phyloP scores from a whole-genome alignment of 2,888 invertebrate genomes.

The Polia nebulosa region DNA sequence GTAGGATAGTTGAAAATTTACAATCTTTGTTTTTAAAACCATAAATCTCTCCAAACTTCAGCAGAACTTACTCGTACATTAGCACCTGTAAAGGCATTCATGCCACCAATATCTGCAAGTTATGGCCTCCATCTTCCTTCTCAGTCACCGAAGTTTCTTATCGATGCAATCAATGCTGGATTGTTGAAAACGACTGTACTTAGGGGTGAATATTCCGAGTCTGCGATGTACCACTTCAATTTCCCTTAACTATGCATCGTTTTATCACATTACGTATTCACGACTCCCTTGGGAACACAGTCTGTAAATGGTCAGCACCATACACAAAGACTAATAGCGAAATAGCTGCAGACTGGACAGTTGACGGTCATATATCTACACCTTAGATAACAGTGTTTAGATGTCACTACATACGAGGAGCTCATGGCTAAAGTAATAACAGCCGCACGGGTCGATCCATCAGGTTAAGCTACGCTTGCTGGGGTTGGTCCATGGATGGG shows the following conservation, averaged over 20 bases:
- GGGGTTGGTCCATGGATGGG: too few species aligned
- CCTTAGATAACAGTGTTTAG: too few species aligned
- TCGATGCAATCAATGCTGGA: constrained; percentile 59
- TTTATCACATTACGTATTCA: constrained; percentile 81
- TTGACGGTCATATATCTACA: background rate
- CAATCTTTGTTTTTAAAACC: constrained; percentile 14
- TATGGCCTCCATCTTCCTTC: constrained; percentile 35
- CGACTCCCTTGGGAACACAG: constrained; percentile 71
- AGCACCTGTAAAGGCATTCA: constrained; percentile 26
- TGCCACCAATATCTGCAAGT: constrained; percentile 33
- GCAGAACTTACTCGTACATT: constrained; percentile 13
- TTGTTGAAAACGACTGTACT: constrained; percentile 45
- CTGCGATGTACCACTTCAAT: constrained; percentile 68
- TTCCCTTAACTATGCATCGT: constrained; percentile 79
- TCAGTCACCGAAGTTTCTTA: constrained; percentile 57
- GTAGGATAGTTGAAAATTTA: too few species aligned
- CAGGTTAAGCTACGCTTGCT: too few species aligned
- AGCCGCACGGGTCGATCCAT: too few species aligned
- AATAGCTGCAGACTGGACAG: constrained; percentile 33
- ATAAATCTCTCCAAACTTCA: constrained; percentile 24
- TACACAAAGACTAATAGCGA: constrained; percentile 59
- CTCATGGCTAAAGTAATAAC: too few species aligned
- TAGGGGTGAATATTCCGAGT: constrained; percentile 56
- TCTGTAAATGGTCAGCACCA: constrained; percentile 77
- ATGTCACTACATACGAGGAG: too few species aligned